phyloP scores from a whole-genome alignment of 2,797 vertebrate genomes.

The Sphenodon punctatus region DNA sequence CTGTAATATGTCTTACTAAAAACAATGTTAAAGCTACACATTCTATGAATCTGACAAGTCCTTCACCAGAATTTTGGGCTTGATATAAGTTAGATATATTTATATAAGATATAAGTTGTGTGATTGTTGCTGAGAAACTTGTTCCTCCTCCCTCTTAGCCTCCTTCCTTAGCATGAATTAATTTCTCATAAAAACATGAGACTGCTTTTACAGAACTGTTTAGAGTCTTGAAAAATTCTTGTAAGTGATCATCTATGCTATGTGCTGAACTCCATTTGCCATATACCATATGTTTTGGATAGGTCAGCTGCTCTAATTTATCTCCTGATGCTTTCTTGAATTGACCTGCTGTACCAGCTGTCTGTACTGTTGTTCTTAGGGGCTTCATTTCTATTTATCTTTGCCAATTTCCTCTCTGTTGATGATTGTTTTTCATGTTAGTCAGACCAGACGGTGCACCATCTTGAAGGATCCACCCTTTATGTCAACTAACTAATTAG shows the following conservation, averaged over 20 bases:
- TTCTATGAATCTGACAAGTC: too few relatives aligned
- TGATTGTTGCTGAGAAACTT: too few relatives aligned
- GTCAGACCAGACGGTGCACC: conserved; percentile 54
- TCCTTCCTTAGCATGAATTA: too few relatives aligned
- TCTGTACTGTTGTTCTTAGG: conserved; percentile 6
- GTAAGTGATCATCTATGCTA: neutral
- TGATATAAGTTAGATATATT: too few relatives aligned
- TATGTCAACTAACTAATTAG: conserved; percentile 65
- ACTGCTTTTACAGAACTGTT: too few relatives aligned
- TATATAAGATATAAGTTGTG: too few relatives aligned
- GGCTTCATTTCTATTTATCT: conserved; percentile 52
- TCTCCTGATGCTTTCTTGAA: conserved; percentile 27
- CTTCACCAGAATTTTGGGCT: too few relatives aligned
- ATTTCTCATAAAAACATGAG: too few relatives aligned
- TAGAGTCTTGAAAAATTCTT: neutral
- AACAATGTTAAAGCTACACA: too few relatives aligned
- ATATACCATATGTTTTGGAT: conserved; percentile 32
- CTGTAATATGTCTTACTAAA: too few relatives aligned
- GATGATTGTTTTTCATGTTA: conserved; percentile 43
- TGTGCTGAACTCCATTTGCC: neutral
- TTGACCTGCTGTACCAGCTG: conserved; percentile 33
- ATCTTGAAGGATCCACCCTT: conserved; percentile 68
- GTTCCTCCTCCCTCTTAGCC: too few relatives aligned
- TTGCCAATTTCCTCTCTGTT: conserved; percentile 27
- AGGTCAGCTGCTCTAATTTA: conserved; percentile 24